Percentiles rank a stretch among this genome's conserved stretches.
Conservation (phyloP, 2,797 vertebrate genomes). For the Pangasius larnaudii region DNA sequence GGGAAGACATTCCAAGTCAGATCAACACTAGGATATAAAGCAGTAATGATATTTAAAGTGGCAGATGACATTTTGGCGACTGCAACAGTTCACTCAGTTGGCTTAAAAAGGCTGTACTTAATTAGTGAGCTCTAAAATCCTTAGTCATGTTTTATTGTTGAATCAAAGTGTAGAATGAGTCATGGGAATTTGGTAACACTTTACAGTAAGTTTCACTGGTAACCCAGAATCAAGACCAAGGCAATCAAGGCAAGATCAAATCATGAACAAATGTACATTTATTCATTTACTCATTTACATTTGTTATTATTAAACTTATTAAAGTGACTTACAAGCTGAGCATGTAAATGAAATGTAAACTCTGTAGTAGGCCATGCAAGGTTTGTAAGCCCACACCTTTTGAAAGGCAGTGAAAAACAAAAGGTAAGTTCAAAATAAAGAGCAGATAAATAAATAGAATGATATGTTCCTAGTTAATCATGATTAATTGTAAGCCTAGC, state of each 20-base stretch:
- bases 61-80: neutral
- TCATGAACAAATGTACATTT: neutral
- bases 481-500: neutral
- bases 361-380: neutral
- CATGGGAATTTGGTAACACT: neutral
- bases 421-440: neutral
- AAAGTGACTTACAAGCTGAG: too few relatives aligned
- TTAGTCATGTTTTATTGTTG: neutral
- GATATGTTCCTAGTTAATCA: neutral
- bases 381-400: neutral
- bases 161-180: neutral
- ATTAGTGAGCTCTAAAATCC: neutral
- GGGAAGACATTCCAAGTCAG: conserved; percentile 32
- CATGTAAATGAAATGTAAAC: neutral
- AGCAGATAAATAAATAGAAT: neutral
- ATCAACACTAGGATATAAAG: conserved; percentile 12
- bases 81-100: neutral
- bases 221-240: neutral
- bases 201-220: neutral
- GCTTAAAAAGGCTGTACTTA: neutral
- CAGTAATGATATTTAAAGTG: conserved; percentile 15
- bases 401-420: neutral
- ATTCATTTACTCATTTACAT: neutral
- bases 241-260: neutral
- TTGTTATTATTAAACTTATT: neutral